These are phyloP conservation scores for Mimachlamys varia DNA, from an alignment of 2,888 invertebrate genomes.

Conservation along the genomic window DNA sequence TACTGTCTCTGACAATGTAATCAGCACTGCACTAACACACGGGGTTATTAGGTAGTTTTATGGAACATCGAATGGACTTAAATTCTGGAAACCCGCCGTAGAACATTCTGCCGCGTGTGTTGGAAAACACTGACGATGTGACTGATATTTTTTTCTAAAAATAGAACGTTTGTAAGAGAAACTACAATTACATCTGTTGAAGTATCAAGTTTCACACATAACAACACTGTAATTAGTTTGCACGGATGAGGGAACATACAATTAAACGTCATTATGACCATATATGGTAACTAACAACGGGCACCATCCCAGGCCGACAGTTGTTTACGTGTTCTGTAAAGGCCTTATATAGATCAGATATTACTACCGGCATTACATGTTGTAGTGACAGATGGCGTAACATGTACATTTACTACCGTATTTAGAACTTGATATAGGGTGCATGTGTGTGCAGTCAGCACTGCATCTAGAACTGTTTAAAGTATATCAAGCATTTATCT, in stretches of 20 bases:
- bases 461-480: too few species aligned
- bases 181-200: not conserved
- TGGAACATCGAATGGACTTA: not conserved
- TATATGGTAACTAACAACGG: constrained; percentile 16
- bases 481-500: too few species aligned
- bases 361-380: too few species aligned
- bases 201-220: not conserved
- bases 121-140: not conserved
- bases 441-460: too few species aligned
- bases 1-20: not conserved
- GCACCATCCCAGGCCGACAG: not conserved
- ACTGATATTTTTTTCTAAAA: not conserved
- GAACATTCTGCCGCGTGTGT: not conserved
- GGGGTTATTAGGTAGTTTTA: not conserved
- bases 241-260: not conserved
- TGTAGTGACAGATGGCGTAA: too few species aligned
- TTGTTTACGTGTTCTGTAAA: not conserved
- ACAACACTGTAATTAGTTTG: not conserved
- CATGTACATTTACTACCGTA: too few species aligned
- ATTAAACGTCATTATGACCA: not conserved
- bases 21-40: not conserved
- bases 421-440: too few species aligned
- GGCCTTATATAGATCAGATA: too few species aligned
- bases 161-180: not conserved
- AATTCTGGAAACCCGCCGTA: not conserved